Conservation (phyloP, 2,113 vertebrate species). For the Agapornis roseicollis region DNA sequence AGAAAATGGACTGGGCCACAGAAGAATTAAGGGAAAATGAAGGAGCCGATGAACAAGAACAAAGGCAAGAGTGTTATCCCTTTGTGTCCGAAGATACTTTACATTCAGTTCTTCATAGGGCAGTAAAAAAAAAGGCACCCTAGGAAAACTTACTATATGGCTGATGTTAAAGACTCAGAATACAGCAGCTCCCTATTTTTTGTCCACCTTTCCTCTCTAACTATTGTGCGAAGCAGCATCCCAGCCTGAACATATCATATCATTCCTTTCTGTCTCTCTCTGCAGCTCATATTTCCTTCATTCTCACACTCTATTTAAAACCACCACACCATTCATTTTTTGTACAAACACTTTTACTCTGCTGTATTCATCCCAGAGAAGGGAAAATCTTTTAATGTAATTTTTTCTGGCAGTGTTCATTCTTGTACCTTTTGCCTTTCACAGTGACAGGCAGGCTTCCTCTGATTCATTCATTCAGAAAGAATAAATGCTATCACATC, state of each 20-base stretch:
- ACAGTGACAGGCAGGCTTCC: not conserved
- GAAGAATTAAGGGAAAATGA: not conserved
- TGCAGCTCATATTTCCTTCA: not conserved
- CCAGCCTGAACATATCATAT: not conserved
- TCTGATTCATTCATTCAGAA: not conserved
- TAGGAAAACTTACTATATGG: not conserved
- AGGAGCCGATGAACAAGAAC: not conserved
- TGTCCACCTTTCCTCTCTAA: not conserved
- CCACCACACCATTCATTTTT: not conserved
- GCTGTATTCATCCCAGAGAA: not conserved
- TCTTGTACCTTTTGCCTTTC: not conserved
- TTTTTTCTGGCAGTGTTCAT: not conserved
- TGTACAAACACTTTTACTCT: not conserved
- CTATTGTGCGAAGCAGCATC: not conserved
- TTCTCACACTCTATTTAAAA: slow-evolving; percentile 13
- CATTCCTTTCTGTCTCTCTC: not conserved
- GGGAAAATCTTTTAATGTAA: not conserved
- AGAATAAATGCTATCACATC: not conserved
- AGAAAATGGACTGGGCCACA: not conserved
- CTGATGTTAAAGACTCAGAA: not conserved
- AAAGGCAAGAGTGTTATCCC: not conserved
- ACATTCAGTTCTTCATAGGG: not conserved
- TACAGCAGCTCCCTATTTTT: not conserved
- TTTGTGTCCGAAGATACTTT: not conserved
- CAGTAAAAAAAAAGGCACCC: not conserved